Evolutionary conservation across 2,797 vertebrate genomes (phyloP).

Genomic region (Gymnothorax reevesii): DNA sequence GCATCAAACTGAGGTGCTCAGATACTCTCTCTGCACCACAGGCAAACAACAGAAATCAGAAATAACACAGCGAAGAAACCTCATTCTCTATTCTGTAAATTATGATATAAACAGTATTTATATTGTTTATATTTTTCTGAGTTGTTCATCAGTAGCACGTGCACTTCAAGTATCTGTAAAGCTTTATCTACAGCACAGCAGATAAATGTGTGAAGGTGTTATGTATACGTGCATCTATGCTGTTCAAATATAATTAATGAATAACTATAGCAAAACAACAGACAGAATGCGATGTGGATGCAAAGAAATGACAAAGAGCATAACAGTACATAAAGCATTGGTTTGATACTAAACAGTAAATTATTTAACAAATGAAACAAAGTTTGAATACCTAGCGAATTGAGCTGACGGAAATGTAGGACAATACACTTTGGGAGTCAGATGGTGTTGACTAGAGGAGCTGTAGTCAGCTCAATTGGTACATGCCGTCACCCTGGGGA

Average conservation of each 20-base stretch:
- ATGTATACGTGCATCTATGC: background rate
- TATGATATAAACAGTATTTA: background rate
- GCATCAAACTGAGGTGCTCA: background rate
- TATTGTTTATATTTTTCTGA: background rate
- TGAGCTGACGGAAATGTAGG: background rate
- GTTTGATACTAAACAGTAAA: background rate
- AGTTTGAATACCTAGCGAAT: background rate
- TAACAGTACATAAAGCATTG: no score
- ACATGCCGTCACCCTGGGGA: background rate
- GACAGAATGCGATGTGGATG: no score
- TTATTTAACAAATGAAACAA: background rate
- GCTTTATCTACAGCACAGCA: background rate
- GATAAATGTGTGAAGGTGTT: background rate
- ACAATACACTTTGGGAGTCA: background rate
- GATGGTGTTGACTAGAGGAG: background rate
- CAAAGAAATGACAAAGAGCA: no score
- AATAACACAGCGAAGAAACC: background rate
- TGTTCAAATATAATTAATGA: background rate
- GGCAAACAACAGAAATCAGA: background rate
- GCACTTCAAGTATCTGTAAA: background rate
- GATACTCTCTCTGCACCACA: slow-evolving; percentile 25
- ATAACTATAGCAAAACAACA: background rate
- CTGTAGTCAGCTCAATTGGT: no score
- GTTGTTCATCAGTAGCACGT: background rate
- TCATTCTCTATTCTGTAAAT: background rate